Conservation (phyloP, 2,113 vertebrate genomes). For the Anthoscopus minutus region DNA sequence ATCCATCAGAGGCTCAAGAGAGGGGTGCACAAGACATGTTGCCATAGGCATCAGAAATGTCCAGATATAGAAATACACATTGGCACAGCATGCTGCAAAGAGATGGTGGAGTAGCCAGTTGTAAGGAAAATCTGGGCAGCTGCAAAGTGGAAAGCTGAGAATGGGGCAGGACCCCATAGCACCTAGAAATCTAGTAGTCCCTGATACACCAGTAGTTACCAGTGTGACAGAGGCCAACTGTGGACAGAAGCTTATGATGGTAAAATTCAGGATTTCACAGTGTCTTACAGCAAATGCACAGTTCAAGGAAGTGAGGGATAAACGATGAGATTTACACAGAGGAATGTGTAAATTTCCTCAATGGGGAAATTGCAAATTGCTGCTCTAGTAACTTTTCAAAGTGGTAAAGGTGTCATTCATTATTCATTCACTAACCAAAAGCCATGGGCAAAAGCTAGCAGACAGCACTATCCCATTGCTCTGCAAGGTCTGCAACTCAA, state of each 20-base stretch:
- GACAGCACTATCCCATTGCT: neutral
- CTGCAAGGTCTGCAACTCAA: neutral
- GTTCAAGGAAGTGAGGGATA: neutral
- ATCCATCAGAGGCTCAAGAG: neutral
- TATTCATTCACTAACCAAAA: neutral
- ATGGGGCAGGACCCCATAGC: neutral
- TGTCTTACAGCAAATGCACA: neutral
- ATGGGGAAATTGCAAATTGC: neutral
- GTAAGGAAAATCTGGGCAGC: neutral
- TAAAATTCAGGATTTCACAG: neutral
- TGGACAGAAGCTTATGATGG: neutral
- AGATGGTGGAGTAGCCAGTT: neutral
- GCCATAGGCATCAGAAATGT: neutral
- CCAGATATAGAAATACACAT: neutral
- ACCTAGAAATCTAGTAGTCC: neutral
- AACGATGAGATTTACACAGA: neutral
- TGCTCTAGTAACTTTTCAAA: neutral
- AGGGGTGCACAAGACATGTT: neutral
- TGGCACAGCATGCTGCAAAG: neutral
- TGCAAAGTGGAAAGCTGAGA: neutral
- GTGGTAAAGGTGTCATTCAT: neutral
- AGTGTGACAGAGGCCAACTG: accelerated
- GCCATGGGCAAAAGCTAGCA: neutral
- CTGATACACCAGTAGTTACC: neutral
- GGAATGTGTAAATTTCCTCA: no score